Conservation (phyloP, 2,888 invertebrate species). For the Sinohyriopsis cumingii region DNA sequence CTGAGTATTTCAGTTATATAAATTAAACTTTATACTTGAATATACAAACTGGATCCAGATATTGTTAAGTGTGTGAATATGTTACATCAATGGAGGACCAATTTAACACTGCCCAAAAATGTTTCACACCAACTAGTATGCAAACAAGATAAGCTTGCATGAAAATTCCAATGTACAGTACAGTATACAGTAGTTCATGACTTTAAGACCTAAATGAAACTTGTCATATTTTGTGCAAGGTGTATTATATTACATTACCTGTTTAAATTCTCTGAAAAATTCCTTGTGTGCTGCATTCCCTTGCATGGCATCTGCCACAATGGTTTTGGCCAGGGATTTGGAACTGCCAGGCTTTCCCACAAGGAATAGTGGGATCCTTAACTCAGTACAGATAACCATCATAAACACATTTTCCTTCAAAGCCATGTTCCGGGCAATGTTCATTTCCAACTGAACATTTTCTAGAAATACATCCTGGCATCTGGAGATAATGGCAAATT, state of each 20-base stretch:
- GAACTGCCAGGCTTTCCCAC: conserved; percentile 68
- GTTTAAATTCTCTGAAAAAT: conserved; percentile 54
- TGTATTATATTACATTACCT: conserved; percentile 25
- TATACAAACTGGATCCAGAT: no score
- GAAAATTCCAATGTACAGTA: no score
- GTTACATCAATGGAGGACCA: no score
- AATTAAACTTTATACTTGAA: no score
- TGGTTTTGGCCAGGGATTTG: conserved; percentile 65
- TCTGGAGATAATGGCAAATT: conserved; percentile 23
- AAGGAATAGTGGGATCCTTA: conserved; percentile 64
- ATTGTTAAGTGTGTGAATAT: no score
- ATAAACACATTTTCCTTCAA: conserved; percentile 66
- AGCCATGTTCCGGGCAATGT: conserved; percentile 9
- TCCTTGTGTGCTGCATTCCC: conserved; percentile 47
- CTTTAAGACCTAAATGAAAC: no score
- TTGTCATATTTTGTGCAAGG: no score
- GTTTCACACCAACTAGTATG: no score
- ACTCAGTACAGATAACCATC: conserved; percentile 65
- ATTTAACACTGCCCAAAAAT: no score
- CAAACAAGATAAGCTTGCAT: no score
- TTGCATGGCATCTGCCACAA: conserved; percentile 63
- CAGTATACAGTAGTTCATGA: no score
- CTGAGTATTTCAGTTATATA: no score
- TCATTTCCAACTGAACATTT: conserved; percentile 46
- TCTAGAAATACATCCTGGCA: conserved; percentile 62